Base-by-base conservation (phyloP, 1,140 invertebrate genomes). In the Nasonia giraulti region DNA sequence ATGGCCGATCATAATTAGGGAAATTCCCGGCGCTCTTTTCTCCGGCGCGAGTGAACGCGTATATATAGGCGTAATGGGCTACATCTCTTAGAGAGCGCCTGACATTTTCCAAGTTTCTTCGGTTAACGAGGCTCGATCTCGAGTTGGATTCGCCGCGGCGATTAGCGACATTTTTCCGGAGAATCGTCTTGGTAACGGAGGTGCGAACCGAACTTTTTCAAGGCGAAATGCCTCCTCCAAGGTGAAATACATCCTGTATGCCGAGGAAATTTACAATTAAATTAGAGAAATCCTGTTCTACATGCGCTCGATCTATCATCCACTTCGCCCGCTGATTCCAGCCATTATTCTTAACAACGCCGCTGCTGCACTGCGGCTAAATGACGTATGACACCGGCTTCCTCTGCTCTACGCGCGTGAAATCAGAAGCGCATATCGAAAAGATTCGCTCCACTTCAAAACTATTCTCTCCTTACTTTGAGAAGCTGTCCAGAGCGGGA, bases 1-100 rank as follows among this genome's bases (percentile, higher is more conserved):
- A 92, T 92, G 88, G 91, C 88, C 86, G 89, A 90, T 91, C 91
- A 91, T 92, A 92, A 92, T 92, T 92, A 92, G 91, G 90, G 89
- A 91, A 92, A 92, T 92, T 92, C 89, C 90, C 90, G 89, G 90
- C 87, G 82, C 83, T 88, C 86, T 69, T 87, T 87, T 84, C 84
- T 86, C 86, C 75, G 83, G 4, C 8, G 44, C 5, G 14, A 14
- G 80, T 47, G 14, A 33, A 23, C 79, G 68, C 33, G 12, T 33
- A 47, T 7, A 27, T 33, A 47, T 7, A 27, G 20, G 12, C 14
- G 11, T 84, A 80, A 84, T 80, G 69, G 69, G 40, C 7, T 23
- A 40, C 69, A 84, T 80, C n/a, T 80, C 50, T 11, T 75, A 84
- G 37, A 75, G 20, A 31, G 27, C 75, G 27, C 69, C 27, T 75